Conservation (phyloP, 2,113 vertebrate genomes). For the Podocnemis expansa region DNA sequence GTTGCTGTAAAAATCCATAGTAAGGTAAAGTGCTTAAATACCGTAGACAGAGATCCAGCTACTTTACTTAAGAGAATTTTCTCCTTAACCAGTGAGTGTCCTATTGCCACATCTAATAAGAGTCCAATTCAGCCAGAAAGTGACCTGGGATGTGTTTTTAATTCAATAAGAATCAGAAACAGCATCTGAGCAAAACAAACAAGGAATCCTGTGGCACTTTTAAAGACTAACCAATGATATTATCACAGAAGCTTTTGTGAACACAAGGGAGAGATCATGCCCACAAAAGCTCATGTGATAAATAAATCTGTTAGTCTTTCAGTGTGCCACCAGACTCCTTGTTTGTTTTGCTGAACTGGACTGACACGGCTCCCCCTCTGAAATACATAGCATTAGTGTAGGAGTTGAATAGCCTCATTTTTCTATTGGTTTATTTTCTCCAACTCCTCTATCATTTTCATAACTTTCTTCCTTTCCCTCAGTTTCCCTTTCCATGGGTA, state of each 20-base stretch:
- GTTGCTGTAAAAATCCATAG: background rate
- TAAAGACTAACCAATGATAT: no score
- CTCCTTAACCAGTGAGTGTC: background rate
- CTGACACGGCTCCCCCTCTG: no score
- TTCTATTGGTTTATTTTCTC: background rate
- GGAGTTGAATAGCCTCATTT: background rate
- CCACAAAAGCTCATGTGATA: no score
- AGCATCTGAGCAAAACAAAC: background rate
- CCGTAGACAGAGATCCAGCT: background rate
- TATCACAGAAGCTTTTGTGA: no score
- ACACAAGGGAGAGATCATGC: no score
- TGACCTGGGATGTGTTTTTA: background rate
- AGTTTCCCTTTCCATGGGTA: background rate
- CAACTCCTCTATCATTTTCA: background rate
- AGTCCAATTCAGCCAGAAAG: background rate
- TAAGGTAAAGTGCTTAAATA: background rate
- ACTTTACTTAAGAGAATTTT: background rate
- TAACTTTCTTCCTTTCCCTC: background rate
- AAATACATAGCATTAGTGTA: background rate
- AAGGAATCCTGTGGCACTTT: no score
- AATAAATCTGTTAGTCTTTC: no score
- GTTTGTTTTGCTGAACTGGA: no score
- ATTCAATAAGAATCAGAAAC: background rate
- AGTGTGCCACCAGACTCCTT: no score
- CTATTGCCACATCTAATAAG: background rate